Base-by-base conservation (phyloP, 92 coral and sea anemone species). In the Umimayanthus kanabou region DNA sequence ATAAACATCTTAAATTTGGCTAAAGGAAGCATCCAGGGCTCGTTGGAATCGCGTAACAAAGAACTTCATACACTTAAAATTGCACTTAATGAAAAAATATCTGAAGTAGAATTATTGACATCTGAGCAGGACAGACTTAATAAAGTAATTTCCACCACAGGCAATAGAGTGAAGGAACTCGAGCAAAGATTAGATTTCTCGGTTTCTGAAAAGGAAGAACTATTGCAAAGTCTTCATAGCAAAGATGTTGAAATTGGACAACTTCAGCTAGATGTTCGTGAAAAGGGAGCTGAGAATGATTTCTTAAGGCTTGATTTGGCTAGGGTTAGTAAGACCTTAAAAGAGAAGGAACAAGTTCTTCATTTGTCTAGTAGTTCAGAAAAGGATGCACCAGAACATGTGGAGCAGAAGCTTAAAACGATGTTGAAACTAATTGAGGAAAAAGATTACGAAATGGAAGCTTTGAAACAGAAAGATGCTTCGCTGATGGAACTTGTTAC, bases 381-480 rank as follows among this genome's bases (percentile, higher is more conserved):
- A 53, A 78, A 73, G 76, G 89, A 76, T 85, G 85, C 78, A 76
- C 84, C 88, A 0, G 91, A 90, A 22, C 91, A 91, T 39, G 77
- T 92, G 42, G 91, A 87, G 71, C 89, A 91, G 26, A 94, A 92
- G 77, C 91, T 92, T 40, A 87, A 92, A 40, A 92, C 93, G 61
- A 80, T 97, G 79, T 77, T 96, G 28, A 88, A 94, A 71, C 25
- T 97, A 28, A 85, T 97, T 25, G 95, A 92, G 77, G 99, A 91
- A 57, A 97, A 97, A 40, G 99, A 97, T 71, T 95, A 95, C 77
- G 99, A 97, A 77, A 93, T 97, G 64, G 92, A 92, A 10, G 98
- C 99, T 23, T 89, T 97, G 61, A 97, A 91, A 85, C 96, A 94
- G 61, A 97, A 95, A 33, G 95, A 97, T 73, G 98, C 95, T 67